These are phyloP conservation scores for Tachypleus tridentatus DNA, from an alignment of 1,140 invertebrate species.

Conservation along the genomic window DNA sequence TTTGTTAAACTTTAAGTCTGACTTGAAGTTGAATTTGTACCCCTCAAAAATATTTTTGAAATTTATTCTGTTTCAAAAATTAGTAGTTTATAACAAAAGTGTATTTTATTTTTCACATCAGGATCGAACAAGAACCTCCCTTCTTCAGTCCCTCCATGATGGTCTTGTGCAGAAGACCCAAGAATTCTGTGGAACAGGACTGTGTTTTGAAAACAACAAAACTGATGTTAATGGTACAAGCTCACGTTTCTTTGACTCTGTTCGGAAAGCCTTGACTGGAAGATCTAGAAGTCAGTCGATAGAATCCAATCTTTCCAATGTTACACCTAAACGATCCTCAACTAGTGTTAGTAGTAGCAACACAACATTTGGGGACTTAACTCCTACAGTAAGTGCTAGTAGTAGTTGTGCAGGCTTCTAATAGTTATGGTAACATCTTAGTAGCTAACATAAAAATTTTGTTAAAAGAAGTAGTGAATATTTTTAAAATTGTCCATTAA, in stretches of 20 bases:
- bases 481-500: no score
- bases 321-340: conserved; percentile 15
- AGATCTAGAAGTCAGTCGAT: conserved; percentile 45
- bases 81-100: no score
- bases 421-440: no score
- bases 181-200: conserved; percentile 57
- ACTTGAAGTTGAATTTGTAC: no score
- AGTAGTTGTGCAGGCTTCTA: no score
- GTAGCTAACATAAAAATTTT: no score
- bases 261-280: conserved; percentile 73
- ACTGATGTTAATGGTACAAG: conserved; percentile 37
- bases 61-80: no score
- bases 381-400: no score
- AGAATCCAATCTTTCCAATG: conserved; percentile 16
- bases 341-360: conserved; percentile 12
- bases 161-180: conserved; percentile 72
- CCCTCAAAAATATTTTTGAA: no score
- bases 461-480: no score
- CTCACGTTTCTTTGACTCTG: conserved; percentile 72
- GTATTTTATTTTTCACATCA: conserved; percentile 26
- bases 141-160: conserved; percentile 74
- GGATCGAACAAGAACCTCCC: conserved; percentile 71
- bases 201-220: conserved; percentile 7
- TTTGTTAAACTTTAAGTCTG: no score
- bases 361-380: no score